Evolutionary conservation across 2,797 vertebrate species (phyloP).

Genomic region (Miichthys miiuy): DNA sequence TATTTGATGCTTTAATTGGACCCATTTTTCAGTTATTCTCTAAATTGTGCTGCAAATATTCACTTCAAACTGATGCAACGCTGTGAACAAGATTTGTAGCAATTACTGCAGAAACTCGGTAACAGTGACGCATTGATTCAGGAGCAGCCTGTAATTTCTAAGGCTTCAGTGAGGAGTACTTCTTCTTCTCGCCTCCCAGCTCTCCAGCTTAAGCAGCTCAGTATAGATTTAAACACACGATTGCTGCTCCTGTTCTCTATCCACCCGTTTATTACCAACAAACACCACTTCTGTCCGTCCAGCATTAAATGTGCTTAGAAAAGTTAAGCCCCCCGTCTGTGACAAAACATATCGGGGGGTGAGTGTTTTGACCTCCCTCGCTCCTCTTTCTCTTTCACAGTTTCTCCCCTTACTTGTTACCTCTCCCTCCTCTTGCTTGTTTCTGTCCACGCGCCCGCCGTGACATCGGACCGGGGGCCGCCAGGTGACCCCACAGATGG

Average conservation of each 20-base stretch:
- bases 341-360: slow-evolving; percentile 37
- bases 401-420: slow-evolving; percentile 46
- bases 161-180: slow-evolving; percentile 23
- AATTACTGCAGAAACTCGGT: slow-evolving; percentile 39
- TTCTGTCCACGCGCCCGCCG: slow-evolving; percentile 54
- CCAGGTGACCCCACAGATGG: slow-evolving; percentile 87
- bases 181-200: slow-evolving; percentile 12
- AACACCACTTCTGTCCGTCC: slow-evolving; percentile 15
- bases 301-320: slow-evolving; percentile 27
- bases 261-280: slow-evolving; percentile 10
- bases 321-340: slow-evolving; percentile 50
- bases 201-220: slow-evolving; percentile 39
- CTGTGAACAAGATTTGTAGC: slow-evolving; percentile 7
- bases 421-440: slow-evolving; percentile 43
- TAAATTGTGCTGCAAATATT: slow-evolving; percentile 2
- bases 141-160: slow-evolving; percentile 17
- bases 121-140: slow-evolving; percentile 38
- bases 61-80: slow-evolving; percentile 18
- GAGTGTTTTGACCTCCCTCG: slow-evolving; percentile 68
- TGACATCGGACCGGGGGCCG: slow-evolving; percentile 71
- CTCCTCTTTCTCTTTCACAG: slow-evolving; percentile 57
- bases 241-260: slow-evolving; percentile 9
- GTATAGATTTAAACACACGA: slow-evolving; percentile 40
- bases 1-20: neutral
- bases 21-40: neutral